Evolutionary conservation across 2,797 vertebrate genomes (phyloP).

Genomic region (Diplodus puntazzo): DNA sequence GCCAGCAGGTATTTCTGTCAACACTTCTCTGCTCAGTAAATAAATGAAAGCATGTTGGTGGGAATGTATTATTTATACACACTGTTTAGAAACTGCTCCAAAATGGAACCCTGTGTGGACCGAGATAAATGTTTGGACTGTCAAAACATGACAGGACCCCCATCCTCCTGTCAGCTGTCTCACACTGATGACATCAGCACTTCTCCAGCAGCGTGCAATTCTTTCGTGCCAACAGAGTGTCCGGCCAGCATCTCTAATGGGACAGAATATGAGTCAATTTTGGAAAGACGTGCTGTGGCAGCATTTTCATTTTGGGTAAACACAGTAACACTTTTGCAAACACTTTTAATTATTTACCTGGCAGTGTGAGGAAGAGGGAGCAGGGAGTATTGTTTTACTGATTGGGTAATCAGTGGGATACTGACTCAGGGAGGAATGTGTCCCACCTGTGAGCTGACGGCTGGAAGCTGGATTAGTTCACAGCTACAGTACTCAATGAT

Average conservation of each 20-base stretch:
- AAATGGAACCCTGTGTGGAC: conserved; percentile 21
- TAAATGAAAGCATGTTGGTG: conserved; percentile 23
- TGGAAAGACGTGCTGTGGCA: conserved; percentile 43
- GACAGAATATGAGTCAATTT: conserved; percentile 14
- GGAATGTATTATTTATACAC: conserved; percentile 39
- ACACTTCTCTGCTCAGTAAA: conserved; percentile 16
- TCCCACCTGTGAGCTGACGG: conserved; percentile 38
- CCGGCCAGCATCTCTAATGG: conserved; percentile 41
- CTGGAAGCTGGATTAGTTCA: conserved; percentile 5
- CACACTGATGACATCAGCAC: conserved; percentile 69
- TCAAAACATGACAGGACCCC: conserved; percentile 55
- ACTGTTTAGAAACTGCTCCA: conserved; percentile 11
- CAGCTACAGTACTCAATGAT: neutral
- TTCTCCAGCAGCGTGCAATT: conserved; percentile 17
- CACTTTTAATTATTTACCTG: conserved; percentile 34
- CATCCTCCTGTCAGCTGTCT: conserved; percentile 43
- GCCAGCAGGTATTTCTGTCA: conserved; percentile 32
- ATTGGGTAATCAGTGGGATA: conserved; percentile 9
- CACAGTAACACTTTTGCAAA: conserved; percentile 6
- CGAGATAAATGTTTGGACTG: conserved; percentile 36
- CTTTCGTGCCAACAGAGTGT: conserved; percentile 32
- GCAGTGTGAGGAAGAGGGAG: neutral
- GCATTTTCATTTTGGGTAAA: conserved; percentile 39
- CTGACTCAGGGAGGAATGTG: neutral
- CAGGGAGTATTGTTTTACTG: conserved; percentile 20